Evolutionary conservation across 2,797 vertebrate species (phyloP).

Genomic region (Brachyrhaphis roseni): DNA sequence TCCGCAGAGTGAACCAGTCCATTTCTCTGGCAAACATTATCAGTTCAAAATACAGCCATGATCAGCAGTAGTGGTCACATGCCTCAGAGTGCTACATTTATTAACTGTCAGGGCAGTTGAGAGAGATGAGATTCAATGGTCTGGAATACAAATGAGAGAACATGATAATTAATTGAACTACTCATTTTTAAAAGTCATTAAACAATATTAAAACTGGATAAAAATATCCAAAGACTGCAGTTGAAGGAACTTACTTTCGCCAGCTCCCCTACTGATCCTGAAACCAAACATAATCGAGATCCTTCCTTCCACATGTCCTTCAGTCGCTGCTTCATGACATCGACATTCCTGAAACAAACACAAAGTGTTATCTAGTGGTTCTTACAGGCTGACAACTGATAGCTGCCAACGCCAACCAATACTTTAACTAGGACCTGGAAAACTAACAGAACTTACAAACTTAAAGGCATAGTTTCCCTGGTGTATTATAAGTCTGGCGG

Average conservation of each 20-base stretch:
- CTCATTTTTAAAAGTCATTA: not conserved
- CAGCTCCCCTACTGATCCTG: conserved; percentile 94
- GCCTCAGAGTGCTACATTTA: conserved; percentile 64
- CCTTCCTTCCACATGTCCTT: conserved; percentile 92
- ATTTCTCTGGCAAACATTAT: conserved; percentile 49
- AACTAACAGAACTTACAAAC: not conserved
- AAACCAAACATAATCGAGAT: conserved; percentile 87
- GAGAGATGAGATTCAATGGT: conserved; percentile 89
- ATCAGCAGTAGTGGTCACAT: conserved; percentile 79
- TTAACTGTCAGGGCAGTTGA: conserved; percentile 86
- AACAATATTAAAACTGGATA: not conserved
- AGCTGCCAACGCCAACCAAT: not conserved
- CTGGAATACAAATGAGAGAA: conserved; percentile 70
- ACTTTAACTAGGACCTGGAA: not conserved
- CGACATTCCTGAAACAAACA: conserved; percentile 86
- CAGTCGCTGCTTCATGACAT: conserved; percentile 89
- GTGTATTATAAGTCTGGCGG: too few species aligned
- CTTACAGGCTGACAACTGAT: too few species aligned
- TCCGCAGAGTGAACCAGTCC: conserved; percentile 55
- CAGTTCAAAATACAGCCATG: conserved; percentile 62
- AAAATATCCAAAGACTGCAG: not conserved
- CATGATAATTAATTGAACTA: not conserved
- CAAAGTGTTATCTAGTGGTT: not conserved
- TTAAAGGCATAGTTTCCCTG: not conserved
- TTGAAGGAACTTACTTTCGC: conserved; percentile 87